phyloP scores from a whole-genome alignment of 2,797 vertebrate genomes.

The Ctenopoma kingsleyae region DNA sequence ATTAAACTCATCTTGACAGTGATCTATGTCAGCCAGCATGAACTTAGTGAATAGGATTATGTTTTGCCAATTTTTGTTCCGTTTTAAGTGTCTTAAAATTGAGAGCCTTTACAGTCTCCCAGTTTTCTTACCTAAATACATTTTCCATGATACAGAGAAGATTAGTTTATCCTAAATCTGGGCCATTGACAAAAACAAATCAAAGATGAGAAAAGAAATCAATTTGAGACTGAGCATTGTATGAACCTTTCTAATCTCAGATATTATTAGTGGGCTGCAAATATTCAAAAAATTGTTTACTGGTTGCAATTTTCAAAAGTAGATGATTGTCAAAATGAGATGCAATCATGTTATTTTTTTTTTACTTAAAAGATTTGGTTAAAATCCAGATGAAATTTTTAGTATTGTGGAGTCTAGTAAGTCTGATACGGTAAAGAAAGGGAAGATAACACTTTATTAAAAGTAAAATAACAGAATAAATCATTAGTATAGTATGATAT shows the following conservation, averaged over 20 bases:
- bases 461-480: too few species aligned
- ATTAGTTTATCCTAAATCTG: conserved; percentile 1
- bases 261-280: neutral
- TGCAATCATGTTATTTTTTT: too few species aligned
- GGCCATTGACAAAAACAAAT: neutral
- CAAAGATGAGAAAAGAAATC: neutral
- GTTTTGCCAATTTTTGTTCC: neutral
- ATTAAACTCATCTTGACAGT: neutral
- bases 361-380: too few species aligned
- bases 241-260: neutral
- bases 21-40: neutral
- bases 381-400: too few species aligned
- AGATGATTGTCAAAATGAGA: neutral
- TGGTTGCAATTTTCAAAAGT: conserved; percentile 4
- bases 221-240: neutral
- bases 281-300: neutral
- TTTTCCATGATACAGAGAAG: neutral
- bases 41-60: neutral
- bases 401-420: too few species aligned
- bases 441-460: too few species aligned
- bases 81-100: neutral
- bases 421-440: too few species aligned
- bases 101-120: neutral
- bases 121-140: neutral
- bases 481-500: neutral